Evolutionary conservation across 1,140 invertebrate species (phyloP), one percentile per base, ranked within the genome.

Genomic region (Nautilus pompilius): DNA sequence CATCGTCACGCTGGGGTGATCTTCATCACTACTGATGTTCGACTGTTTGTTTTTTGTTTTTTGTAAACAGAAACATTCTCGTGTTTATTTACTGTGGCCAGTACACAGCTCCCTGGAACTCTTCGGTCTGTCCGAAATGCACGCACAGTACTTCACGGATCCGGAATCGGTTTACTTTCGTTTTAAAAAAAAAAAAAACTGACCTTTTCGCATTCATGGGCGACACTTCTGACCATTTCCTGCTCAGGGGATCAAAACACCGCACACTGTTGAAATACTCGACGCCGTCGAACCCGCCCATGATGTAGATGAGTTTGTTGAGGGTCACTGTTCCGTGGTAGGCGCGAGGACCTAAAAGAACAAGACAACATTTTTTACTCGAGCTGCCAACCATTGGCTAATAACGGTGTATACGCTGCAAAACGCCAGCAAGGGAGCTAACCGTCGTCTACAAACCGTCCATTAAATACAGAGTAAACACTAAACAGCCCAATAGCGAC

Each of bases 251-350:
- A 51, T 79, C 66, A 66, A 76, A 80, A 28, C 73, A 69, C 41
- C 73, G 63, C 0, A 78, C 72, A 53, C 70, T 74, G 66, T 75
- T 78, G 51, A 76, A 78, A 65, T 76, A 78, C 20, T 75, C 68
- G 33, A 71, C 62, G 8, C 75, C 71, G 58, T 88, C 86, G 54
- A 85, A 82, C 0, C 89, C 89, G 5, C 90, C 90, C 30, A 91
- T 87, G 0, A 90, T 82, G 67, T 89, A 90, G 33, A 91, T 90
- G 22, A 87, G 67, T 62, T 87, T 87, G 68, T 89, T 75, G 2
- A 91, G 74, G 0, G 89, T 87, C 0, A 87, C 87, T 0, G 87
- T 87, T 5, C 89, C 90, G 64, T 91, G 90, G 71, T 91, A 91
- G 26, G 89, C 89, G 65, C 90, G 76, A 0, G 88, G 86, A 36